A percentile compares a stretch with the other conserved stretches of the same genome.
phyloP scores from a whole-genome alignment of 2,888 invertebrate genomes.

The Troides helena region DNA sequence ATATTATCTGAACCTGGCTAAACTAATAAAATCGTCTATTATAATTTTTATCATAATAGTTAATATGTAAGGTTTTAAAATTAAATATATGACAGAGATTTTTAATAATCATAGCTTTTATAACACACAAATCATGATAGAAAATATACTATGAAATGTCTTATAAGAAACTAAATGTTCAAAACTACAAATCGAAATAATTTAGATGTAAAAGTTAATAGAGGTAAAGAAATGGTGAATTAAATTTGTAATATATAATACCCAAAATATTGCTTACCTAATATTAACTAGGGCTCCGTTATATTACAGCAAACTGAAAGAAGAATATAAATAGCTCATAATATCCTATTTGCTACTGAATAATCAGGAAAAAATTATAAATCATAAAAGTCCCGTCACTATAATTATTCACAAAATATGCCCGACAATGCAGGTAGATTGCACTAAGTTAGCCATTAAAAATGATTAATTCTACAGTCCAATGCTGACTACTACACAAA shows the following conservation, averaged over 20 bases:
- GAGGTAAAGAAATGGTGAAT: conserved; percentile 54
- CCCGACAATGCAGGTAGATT: conserved; percentile 74
- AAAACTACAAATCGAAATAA: conserved; percentile 21
- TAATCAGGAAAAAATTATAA: conserved; percentile 58
- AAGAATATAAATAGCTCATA: conserved; percentile 58
- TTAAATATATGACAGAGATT: too few relatives aligned
- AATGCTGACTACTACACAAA: conserved; percentile 50
- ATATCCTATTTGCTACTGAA: conserved; percentile 54
- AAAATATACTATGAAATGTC: conserved; percentile 22
- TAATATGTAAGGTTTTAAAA: too few relatives aligned
- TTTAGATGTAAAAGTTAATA: conserved; percentile 22
- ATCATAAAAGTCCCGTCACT: conserved; percentile 58
- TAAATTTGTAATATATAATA: conserved; percentile 53
- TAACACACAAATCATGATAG: conserved; percentile 9
- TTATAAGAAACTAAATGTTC: conserved; percentile 25
- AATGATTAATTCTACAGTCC: conserved; percentile 51
- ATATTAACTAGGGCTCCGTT: conserved; percentile 53
- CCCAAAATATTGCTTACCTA: conserved; percentile 62
- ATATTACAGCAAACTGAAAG: conserved; percentile 50
- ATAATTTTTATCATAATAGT: too few relatives aligned
- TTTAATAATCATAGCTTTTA: too few relatives aligned
- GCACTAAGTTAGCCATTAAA: conserved; percentile 64
- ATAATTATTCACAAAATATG: conserved; percentile 71
- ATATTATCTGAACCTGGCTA: too few relatives aligned
- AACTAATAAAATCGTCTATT: too few relatives aligned